Evolutionary conservation across 2,888 invertebrate species (phyloP).

Genomic region (Aricia artaxerxes): DNA sequence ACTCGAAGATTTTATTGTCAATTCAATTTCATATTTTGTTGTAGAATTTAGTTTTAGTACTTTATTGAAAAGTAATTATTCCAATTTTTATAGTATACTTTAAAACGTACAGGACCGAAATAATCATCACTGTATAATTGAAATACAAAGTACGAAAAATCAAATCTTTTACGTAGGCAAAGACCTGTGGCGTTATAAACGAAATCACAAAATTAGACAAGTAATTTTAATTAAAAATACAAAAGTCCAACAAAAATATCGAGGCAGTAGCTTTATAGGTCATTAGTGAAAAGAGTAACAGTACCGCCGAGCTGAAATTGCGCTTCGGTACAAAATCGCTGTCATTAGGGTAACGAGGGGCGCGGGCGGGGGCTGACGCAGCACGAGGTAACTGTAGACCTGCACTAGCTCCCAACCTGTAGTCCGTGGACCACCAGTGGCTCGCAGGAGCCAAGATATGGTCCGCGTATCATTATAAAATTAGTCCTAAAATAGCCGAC

Average conservation of each 20-base stretch:
- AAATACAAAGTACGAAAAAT: too few species aligned
- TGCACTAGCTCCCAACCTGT: slow-evolving; percentile 36
- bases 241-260: neutral
- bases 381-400: slow-evolving; percentile 66
- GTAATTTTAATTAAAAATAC: neutral
- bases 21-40: too few species aligned
- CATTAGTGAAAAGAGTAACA: slow-evolving; percentile 68
- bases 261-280: slow-evolving; percentile 58
- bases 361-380: slow-evolving; percentile 67
- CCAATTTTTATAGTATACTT: too few species aligned
- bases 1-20: too few species aligned
- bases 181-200: too few species aligned
- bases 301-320: slow-evolving; percentile 67
- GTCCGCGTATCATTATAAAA: neutral
- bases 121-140: too few species aligned
- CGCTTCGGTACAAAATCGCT: slow-evolving; percentile 72
- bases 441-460: neutral
- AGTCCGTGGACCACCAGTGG: neutral
- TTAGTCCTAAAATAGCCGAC: neutral
- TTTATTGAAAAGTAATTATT: too few species aligned
- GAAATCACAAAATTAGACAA: neutral
- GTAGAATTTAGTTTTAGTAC: too few species aligned
- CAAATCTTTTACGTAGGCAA: too few species aligned
- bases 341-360: slow-evolving; percentile 77
- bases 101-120: too few species aligned